phyloP scores from a whole-genome alignment of 2,888 invertebrate genomes.

The Heliconius cydno region DNA sequence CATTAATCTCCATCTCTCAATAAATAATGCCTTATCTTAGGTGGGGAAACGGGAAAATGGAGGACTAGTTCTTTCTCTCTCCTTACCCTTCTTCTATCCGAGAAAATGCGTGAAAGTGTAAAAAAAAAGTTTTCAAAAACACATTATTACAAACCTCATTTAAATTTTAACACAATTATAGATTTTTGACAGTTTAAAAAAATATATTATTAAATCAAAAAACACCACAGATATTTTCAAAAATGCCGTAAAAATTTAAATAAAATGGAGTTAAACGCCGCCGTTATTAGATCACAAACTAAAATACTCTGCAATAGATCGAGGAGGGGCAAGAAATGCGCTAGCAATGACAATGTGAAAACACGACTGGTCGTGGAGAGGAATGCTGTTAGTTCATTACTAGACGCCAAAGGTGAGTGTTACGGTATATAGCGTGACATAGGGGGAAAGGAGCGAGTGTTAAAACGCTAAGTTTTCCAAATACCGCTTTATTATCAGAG shows the following conservation, averaged over 20 bases:
- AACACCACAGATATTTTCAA: background rate
- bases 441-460: background rate
- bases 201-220: background rate
- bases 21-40: no score
- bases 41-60: no score
- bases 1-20: no score
- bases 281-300: slow-evolving; percentile 59
- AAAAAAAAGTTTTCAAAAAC: background rate
- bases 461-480: no score
- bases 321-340: slow-evolving; percentile 53
- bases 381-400: slow-evolving; percentile 44
- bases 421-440: no score
- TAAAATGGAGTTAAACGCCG: slow-evolving; percentile 20
- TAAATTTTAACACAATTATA: background rate
- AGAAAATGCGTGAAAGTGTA: background rate
- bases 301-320: slow-evolving; percentile 52
- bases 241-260: slow-evolving; percentile 11
- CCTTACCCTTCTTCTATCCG: background rate
- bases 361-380: slow-evolving; percentile 70
- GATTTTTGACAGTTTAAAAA: background rate
- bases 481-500: background rate
- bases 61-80: background rate
- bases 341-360: slow-evolving; percentile 58
- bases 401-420: slow-evolving; percentile 22
- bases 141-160: background rate